Evolutionary conservation across 2,797 vertebrate genomes (phyloP), one percentile per base, ranked within the genome.

Genomic region (Ctenochaetus hawaiiensis): DNA sequence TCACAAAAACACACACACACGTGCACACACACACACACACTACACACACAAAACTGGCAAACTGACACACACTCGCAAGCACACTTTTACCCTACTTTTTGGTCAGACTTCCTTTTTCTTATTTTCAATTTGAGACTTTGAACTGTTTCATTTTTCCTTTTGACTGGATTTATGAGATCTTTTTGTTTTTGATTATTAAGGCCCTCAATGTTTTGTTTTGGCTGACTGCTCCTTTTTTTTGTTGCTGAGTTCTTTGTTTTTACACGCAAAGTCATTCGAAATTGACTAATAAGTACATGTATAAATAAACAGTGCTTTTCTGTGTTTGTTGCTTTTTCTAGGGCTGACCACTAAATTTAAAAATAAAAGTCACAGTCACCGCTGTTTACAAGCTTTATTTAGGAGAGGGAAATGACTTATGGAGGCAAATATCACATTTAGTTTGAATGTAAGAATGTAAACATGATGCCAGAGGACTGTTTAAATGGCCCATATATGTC

Each of bases 221-320:
- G 10, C 59, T 18, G 5, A 51, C 43, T 53, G 48, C 30, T 34
- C 30, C 30, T 43, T 70, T 65, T 10, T 64, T 45, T 62, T 69
- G 17, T 47, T 73, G 22, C 44, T 68, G 14, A 47, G 17, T 13
- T 62, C 52, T 65, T 66, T 73, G 58, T 68, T 83, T 86, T 39
- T 17, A 62, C 16, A 53, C 67, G 37, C 17, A 73, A 56, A 78
- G 16, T 39, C 7, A 37, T 12, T 52, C 23, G 18, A 23, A 83
- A 66, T 49, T 47, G 12, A 71, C 12, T n/a, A 37, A 63, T 67
- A 9, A 37, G 34, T 56, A 17, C 45, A 6, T 18, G 8, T 18
- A 17, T 34, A 48, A n/a, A 48, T 65, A 17, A 18, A 45, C 4
- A 16, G 18, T 9, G 49, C 23, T 43, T 26, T 16, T 67, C 22